A percentile compares a stretch with the other conserved stretches of the same genome.
phyloP scores from a whole-genome alignment of 2,113 vertebrate genomes.

The Ameiurus melas region DNA sequence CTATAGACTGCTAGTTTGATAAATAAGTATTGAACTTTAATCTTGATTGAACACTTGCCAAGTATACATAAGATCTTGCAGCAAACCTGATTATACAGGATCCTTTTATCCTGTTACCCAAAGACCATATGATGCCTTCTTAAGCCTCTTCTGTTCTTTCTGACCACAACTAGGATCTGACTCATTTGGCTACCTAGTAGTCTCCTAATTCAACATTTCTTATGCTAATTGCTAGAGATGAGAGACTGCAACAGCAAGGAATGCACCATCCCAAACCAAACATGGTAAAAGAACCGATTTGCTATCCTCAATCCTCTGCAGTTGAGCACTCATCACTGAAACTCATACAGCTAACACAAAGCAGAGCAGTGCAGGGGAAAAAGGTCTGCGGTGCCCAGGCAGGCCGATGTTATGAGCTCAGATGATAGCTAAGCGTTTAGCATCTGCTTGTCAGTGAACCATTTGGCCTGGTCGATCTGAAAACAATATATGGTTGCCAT shows the following conservation, averaged over 20 bases:
- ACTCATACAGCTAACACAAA: constrained; percentile 19
- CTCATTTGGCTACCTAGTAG: constrained; percentile 10
- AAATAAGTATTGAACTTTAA: neutral
- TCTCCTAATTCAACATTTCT: constrained; percentile 18
- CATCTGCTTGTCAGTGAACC: constrained; percentile 29
- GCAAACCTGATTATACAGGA: neutral
- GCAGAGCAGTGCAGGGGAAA: constrained; percentile 1
- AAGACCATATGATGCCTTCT: neutral
- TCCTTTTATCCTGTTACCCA: constrained; percentile 8
- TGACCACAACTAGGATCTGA: constrained; percentile 5
- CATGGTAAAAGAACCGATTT: constrained; percentile 5
- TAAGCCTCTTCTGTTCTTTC: neutral
- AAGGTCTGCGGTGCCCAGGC: constrained; percentile 28
- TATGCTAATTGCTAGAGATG: neutral
- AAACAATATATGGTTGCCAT: constrained; percentile 26
- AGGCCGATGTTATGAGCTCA: constrained; percentile 23
- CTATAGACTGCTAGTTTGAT: neutral
- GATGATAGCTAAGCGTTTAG: constrained; percentile 35
- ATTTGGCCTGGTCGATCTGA: constrained; percentile 34
- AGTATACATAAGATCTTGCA: neutral
- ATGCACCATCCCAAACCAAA: constrained; percentile 29
- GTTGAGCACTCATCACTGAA: constrained; percentile 9
- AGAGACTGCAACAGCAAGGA: constrained; percentile 3
- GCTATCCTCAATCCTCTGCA: constrained; percentile 11
- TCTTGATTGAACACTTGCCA: neutral